phyloP scores from a whole-genome alignment of 2,888 invertebrate species.

The Sphaerolaimus hirsutus region DNA sequence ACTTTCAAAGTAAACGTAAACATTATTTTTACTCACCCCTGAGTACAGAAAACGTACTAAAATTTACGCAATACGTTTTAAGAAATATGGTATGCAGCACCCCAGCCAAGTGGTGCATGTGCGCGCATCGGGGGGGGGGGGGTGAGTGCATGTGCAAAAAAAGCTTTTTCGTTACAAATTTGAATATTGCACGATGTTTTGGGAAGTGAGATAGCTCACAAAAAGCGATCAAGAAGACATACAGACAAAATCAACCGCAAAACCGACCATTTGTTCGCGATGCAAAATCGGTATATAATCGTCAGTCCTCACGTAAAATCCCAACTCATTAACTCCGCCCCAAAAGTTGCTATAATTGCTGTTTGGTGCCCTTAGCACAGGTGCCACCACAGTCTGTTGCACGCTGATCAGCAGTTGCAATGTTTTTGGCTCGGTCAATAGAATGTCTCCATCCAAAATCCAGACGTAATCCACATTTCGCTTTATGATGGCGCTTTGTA shows the following conservation, averaged over 20 bases:
- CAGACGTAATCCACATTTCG: conserved; percentile 52
- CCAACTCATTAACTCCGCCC: conserved; percentile 59
- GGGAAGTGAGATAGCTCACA: no score
- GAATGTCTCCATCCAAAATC: conserved; percentile 58
- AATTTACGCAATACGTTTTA: no score
- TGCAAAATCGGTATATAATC: conserved; percentile 56
- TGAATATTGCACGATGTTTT: no score
- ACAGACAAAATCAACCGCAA: not conserved
- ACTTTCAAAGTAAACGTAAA: no score
- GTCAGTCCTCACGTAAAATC: conserved; percentile 53
- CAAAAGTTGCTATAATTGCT: conserved; percentile 66
- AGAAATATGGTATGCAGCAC: no score
- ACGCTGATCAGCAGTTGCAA: conserved; percentile 37
- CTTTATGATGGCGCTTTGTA: not conserved
- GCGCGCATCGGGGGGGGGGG: no score
- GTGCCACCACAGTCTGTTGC: conserved; percentile 1
- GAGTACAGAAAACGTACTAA: no score
- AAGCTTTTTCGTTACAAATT: no score
- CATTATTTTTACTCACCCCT: no score
- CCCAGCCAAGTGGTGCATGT: no score
- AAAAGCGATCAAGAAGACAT: no score
- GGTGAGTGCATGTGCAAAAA: no score
- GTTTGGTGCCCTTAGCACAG: not conserved
- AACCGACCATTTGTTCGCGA: conserved; percentile 26
- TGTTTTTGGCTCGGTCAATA: conserved; percentile 43